Base-by-base conservation (phyloP, 2,888 invertebrate species). In the Oasisia sp. region DNA sequence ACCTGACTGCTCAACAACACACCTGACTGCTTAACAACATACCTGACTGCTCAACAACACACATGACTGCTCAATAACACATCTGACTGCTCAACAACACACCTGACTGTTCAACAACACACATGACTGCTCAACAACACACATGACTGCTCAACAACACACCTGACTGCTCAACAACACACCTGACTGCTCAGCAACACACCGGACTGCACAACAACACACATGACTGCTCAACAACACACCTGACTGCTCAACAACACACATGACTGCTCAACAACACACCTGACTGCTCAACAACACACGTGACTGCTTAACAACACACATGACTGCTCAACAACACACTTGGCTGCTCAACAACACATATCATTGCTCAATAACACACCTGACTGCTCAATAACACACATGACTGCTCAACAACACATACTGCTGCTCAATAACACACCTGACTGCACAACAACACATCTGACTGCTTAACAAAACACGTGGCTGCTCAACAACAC, bases 61-160 rank as follows among this genome's bases (percentile, higher is more conserved):
- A 38, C 38, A 2, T 38, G 38, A 38, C 38, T 38, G 38, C 38
- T 38, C 38, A 38, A 50, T 8, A 50, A 50, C 50, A 50, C 12
- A 50, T 7, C 7, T 50, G 0, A 50, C 50, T 50, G 50, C 50
- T 12, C 50, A 50, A 89, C 89, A 9, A 12, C 7, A 95, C 93
- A 38, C 96, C 96, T 92, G 95, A 95, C 38, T 38, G 93, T 0
- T 19, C 27, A n/a, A 91, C 19, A 74, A 91, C 14, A 32, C 50
- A 50, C 50, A 2, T 50, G 1, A 9, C 96, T 96, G 93, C 0
- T 19, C 27, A n/a, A 91, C 19, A 74, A 91, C 14, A 32, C 50
- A 50, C 50, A 2, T 50, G 11, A 50, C 50, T 50, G 93, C 0
- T 56, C 14, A 19, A 91, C 11, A 58, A 91, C 11, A 32, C 38